Evolutionary conservation across 1,140 invertebrate genomes (phyloP), one percentile per base, ranked within the genome.

Genomic region (Habropoda laboriosa): DNA sequence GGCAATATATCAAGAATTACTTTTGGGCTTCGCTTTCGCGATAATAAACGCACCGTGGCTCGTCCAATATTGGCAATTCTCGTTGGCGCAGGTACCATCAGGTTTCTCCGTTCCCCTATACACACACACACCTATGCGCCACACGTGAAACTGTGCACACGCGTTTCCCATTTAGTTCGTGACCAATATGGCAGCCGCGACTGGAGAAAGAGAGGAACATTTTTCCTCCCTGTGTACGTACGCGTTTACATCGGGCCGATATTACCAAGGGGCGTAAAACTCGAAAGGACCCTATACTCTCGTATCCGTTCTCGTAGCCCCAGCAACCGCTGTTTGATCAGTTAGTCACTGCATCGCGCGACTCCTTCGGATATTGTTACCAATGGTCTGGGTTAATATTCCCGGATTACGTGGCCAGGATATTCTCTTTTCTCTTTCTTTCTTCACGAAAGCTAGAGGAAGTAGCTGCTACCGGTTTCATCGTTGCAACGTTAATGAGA

Each of bases 341-440:
- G 88, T 89, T 89, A 89, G 88, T 89, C 88, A 89, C 82, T 81
- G n/a, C 83, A n/a, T n/a, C n/a, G n/a, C 75, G 71, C 51, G 45
- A 81, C 66, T 71, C n/a, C 16, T 35, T 38, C 32, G 82, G 83
- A 86, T 86, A 86, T 86, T 86, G 83, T 86, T 86, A 86, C 85
- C 83, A 51, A 86, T 86, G 76, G 84, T 68, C 83, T 49, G 80
- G 75, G 75, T 86, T 86, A 86, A 86, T 86, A 86, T 86, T 80
- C 85, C 86, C 85, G 85, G 85, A 86, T 86, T 86, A 86, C 83
- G n/a, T n/a, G n/a, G n/a, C n/a, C n/a, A n/a, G n/a, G n/a, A n/a
- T n/a, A n/a, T n/a, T n/a, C n/a, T n/a, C n/a, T n/a, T n/a, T n/a
- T n/a, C n/a, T n/a, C n/a, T n/a, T n/a, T n/a, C n/a, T n/a, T n/a